A percentile compares a stretch with the other conserved stretches of the same genome.
Conservation (phyloP, 2,113 vertebrate genomes). For the Neolamprologus variostigma region DNA sequence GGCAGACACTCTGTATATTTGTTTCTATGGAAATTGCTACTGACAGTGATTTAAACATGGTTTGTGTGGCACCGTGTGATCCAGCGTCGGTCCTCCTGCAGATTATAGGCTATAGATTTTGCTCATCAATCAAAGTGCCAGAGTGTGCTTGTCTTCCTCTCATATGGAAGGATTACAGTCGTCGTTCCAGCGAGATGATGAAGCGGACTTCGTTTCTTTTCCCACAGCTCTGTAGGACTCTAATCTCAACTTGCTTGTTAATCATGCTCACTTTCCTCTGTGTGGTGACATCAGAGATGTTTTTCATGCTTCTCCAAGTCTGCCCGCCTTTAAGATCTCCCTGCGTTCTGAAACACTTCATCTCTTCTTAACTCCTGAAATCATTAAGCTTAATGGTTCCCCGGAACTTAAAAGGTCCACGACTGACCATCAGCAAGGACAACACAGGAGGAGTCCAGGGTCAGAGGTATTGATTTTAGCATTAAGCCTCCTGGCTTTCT, state of each 20-base stretch:
- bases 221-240: not conserved
- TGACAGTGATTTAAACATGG: conserved; percentile 44
- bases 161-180: conserved; percentile 25
- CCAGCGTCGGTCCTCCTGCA: conserved; percentile 16
- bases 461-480: not conserved
- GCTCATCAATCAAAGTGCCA: conserved; percentile 50
- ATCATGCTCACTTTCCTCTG: not conserved
- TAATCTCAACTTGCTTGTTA: conserved; percentile 11
- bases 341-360: not conserved
- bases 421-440: not conserved
- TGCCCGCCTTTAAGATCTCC: not conserved
- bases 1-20: conserved; percentile 1
- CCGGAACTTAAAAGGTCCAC: not conserved
- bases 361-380: not conserved
- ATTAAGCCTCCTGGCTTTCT: not conserved
- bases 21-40: conserved; percentile 20
- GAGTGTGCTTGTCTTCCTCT: not conserved
- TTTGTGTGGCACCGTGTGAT: conserved; percentile 43
- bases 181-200: conserved; percentile 7
- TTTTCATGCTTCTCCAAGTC: not conserved
- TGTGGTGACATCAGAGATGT: not conserved
- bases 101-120: conserved; percentile 40
- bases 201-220: conserved; percentile 6
- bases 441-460: not conserved
- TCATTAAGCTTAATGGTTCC: not conserved